Evolutionary conservation across 2,113 vertebrate species (phyloP), one percentile per base, ranked within the genome.

Genomic region (Himantopus leucocephalus): DNA sequence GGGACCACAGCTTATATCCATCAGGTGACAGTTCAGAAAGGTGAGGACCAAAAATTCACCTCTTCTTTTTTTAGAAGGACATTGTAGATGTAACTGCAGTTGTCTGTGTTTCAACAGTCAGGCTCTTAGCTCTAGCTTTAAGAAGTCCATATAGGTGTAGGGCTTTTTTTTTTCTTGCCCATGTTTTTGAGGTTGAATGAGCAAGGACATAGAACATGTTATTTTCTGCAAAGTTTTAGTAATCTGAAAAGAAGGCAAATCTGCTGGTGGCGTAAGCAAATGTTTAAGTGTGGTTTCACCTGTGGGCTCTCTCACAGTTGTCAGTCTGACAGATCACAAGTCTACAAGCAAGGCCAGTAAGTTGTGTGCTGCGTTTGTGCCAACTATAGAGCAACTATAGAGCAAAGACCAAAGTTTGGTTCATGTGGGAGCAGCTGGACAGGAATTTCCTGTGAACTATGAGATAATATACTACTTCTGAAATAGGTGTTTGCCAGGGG

Each of bases 1-100:
- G 98, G 98, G n/a, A 98, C 97, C 76, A 98, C 98, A 8, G 98
- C 98, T 11, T 99, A 97, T 55, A 98, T 99, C 82, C 98, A 99
- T 48, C 98, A 99, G 81, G 98, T 99, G 95, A 98, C 95, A 0
- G 94, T 98, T 26, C 97, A 98, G 93, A 98, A 98, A 98, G 98
- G 98, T 99, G 90, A 97, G 97, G 39, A 90, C 12, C 18, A 18
- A 50, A 11, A 26, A 17, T 55, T 63, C 24, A 22, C 24, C 10
- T 50, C 35, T 45, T 45, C n/a, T 45, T 45, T 83, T 62, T 66
- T 48, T 63, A 35, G 39, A 52, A 75, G 30, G 34, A 53, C 0
- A 0, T 47, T 29, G 59, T 16, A 34, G 53, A 14, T n/a, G 11
- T n/a, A 32, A 39, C 41, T 68, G 32, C 48, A 73, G 1, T n/a